phyloP scores from a whole-genome alignment of 2,797 vertebrate genomes.

The Dromococcyx pavoninus region DNA sequence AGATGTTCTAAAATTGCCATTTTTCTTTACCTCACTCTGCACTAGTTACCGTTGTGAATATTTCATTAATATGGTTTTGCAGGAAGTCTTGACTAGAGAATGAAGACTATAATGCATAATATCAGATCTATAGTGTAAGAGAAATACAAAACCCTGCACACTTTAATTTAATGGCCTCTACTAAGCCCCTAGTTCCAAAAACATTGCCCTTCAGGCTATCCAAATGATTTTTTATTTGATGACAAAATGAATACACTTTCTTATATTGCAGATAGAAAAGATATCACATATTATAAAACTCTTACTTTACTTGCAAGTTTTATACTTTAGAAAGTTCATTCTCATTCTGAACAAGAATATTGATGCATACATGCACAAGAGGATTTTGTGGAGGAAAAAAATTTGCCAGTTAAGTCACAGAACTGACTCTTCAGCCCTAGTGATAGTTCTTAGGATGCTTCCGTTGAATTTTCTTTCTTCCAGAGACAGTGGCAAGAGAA shows the following conservation, averaged over 20 bases:
- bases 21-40: constrained; percentile 27
- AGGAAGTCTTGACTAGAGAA: constrained; percentile 43
- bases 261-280: constrained; percentile 17
- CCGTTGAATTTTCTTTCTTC: not conserved
- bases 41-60: constrained; percentile 17
- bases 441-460: not conserved
- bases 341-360: not conserved
- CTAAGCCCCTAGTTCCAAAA: not conserved
- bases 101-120: constrained; percentile 13
- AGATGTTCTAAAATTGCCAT: constrained; percentile 41
- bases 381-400: not conserved
- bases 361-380: not conserved
- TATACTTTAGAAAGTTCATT: not conserved
- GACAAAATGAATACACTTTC: not conserved
- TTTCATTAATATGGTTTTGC: constrained; percentile 58
- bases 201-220: constrained; percentile 18
- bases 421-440: not conserved
- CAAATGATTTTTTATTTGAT: constrained; percentile 7
- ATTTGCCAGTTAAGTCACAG: not conserved
- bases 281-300: not conserved
- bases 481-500: not conserved
- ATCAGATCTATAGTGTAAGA: constrained; percentile 40
- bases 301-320: not conserved
- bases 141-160: constrained; percentile 37
- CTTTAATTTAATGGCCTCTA: constrained; percentile 55